Conservation (phyloP, 2,113 vertebrate genomes). For the Toxotes chatareus region DNA sequence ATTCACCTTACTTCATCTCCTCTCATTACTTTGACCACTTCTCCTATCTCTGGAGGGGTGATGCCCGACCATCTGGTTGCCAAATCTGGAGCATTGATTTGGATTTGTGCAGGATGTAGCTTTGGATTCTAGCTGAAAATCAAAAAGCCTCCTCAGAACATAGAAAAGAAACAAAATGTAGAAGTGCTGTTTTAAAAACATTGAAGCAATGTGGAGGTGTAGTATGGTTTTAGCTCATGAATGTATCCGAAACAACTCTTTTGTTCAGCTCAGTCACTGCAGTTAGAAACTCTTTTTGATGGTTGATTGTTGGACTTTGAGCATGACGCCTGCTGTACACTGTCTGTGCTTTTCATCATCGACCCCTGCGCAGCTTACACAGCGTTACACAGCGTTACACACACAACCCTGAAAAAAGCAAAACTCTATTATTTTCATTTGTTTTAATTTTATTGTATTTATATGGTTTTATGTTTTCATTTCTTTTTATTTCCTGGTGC, state of each 20-base stretch:
- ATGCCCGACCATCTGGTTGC: neutral
- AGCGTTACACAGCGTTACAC: neutral
- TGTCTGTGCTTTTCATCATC: neutral
- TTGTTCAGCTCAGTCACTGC: neutral
- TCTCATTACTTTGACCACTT: neutral
- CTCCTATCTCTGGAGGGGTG: neutral
- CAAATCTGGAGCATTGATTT: neutral
- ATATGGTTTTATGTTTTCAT: conserved; percentile 27
- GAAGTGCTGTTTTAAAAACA: neutral
- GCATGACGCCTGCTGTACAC: too few relatives aligned
- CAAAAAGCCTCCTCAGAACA: neutral
- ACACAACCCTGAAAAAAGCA: neutral
- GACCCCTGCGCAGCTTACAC: neutral
- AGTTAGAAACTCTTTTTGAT: neutral
- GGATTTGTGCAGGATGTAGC: neutral
- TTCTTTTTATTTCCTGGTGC: conserved; percentile 46
- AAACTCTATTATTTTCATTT: neutral
- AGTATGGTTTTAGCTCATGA: neutral
- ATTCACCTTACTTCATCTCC: neutral
- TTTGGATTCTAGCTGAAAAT: neutral
- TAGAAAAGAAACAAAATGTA: neutral
- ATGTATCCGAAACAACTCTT: neutral
- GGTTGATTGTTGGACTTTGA: neutral
- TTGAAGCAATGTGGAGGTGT: neutral
- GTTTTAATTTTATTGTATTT: conserved; percentile 24